Conservation (phyloP, 2,888 invertebrate genomes). For the Diplolepis rosae region DNA sequence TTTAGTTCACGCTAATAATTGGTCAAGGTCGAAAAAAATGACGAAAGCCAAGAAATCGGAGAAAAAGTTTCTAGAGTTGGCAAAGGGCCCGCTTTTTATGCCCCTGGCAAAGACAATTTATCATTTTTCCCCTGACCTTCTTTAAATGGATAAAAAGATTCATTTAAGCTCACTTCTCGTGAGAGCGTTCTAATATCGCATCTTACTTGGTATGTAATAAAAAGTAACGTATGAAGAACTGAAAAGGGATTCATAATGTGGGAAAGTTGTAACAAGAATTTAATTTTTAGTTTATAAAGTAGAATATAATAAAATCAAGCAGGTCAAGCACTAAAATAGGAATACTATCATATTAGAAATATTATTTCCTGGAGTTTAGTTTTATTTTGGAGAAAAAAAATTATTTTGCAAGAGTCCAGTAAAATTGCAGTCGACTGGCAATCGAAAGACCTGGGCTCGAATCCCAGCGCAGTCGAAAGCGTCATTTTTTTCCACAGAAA, state of each 20-base stretch:
- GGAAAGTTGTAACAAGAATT: neutral
- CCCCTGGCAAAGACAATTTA: neutral
- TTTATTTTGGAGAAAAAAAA: no score
- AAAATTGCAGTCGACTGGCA: no score
- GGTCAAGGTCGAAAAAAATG: slow-evolving; percentile 5
- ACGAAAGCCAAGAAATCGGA: slow-evolving; percentile 2
- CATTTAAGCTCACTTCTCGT: neutral
- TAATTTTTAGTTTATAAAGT: no score
- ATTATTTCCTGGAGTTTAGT: no score
- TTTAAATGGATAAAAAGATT: slow-evolving; percentile 2
- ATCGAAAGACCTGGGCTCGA: no score
- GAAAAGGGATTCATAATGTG: neutral
- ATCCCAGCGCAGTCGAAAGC: no score
- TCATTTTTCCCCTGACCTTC: neutral
- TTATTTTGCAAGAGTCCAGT: no score
- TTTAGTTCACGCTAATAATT: neutral
- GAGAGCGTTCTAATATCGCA: slow-evolving; percentile 3
- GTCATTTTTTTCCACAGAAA: no score
- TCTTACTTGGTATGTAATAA: neutral
- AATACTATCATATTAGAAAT: no score
- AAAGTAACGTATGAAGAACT: neutral
- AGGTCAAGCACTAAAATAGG: no score
- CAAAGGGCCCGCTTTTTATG: neutral
- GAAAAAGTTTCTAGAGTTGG: neutral
- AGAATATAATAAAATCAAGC: no score